Base-by-base conservation (phyloP, 1,140 invertebrate species). In the Pseudachorutes palmiensis region DNA sequence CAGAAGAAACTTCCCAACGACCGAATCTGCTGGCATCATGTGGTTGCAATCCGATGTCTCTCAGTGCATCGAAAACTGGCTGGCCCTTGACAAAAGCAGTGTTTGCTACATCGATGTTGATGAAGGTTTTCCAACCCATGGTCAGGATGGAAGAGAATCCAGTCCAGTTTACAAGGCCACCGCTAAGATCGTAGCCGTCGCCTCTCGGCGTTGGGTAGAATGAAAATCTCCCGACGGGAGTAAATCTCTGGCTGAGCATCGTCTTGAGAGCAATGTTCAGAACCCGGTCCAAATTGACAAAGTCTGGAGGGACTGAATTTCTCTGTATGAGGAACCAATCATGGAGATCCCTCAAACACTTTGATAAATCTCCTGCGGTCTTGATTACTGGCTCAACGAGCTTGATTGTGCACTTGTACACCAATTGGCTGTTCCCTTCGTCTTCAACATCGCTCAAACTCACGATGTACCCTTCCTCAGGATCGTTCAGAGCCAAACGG, bases 61-160 rank as follows among this genome's bases (percentile, higher is more conserved):
- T 12, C 61, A 63, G 12, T 12, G 33, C 41, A 22, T 63, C 61
- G 30, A 41, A 36, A 32, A 36, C 60, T 2, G 2, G 22, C 26
- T 62, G 30, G 2, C 60, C 60, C 12, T 30, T 36, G 32, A 64
- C 16, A 51, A 64, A 64, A 9, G 62, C 62, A 2, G 41, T 29
- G 28, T 64, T 64, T 2, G 62, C 62, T 2, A 64, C n/a, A 55
- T 64, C 62, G n/a, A 64, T 30, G 19, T 48, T 64, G 2, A 64
- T 29, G 26, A 49, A 64, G 2, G 62, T 26, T 51, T 64, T 64
- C 62, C 62, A 64, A 3, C 62, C 62, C 22, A 64, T 14, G 1
- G 22, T 28, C 9, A 28, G 33, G 24, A 51, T 48, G 22, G 36
- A 9, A n/a, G 62, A 64, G 28, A 51, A 55, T 64, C 62, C 62